Evolutionary conservation across 2,888 invertebrate genomes (phyloP).

Genomic region (Agonopterix heracliana): DNA sequence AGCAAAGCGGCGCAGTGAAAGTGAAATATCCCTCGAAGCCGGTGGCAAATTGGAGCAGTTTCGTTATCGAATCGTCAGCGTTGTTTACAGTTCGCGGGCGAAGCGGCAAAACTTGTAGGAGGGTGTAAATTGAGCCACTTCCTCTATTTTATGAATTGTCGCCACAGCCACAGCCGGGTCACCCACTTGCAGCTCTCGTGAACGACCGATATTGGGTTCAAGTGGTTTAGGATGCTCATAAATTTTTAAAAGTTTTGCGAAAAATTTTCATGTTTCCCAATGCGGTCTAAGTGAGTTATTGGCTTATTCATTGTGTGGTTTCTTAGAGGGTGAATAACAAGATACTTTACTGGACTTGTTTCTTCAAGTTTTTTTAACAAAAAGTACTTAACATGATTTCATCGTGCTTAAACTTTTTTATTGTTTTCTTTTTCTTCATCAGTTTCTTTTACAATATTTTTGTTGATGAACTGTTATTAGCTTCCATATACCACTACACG

Average conservation of each 20-base stretch:
- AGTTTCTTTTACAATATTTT: too few species aligned
- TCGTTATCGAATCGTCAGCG: conserved; percentile 35
- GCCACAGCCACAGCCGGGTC: conserved; percentile 6
- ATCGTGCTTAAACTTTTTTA: too few species aligned
- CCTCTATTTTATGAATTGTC: conserved; percentile 41
- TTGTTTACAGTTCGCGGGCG: conserved; percentile 33
- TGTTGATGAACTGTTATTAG: too few species aligned
- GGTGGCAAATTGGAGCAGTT: conserved; percentile 26
- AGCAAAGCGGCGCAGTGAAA: conserved; percentile 28
- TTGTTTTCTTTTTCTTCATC: too few species aligned
- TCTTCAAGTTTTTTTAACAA: too few species aligned
- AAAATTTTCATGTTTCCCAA: conserved; percentile 16
- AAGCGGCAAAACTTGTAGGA: conserved; percentile 16
- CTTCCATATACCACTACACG: too few species aligned
- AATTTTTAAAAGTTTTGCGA: conserved; percentile 30
- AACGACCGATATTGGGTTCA: conserved; percentile 31
- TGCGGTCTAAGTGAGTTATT: neutral
- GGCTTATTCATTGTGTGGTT: too few species aligned
- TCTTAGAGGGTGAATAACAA: too few species aligned
- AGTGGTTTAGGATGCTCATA: conserved; percentile 33
- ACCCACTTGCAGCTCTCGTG: neutral
- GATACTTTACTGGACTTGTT: too few species aligned
- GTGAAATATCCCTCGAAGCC: conserved; percentile 31
- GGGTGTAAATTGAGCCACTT: conserved; percentile 30
- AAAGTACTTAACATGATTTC: too few species aligned